Conservation (phyloP, 2,888 invertebrate genomes). For the Eudemis profundana region DNA sequence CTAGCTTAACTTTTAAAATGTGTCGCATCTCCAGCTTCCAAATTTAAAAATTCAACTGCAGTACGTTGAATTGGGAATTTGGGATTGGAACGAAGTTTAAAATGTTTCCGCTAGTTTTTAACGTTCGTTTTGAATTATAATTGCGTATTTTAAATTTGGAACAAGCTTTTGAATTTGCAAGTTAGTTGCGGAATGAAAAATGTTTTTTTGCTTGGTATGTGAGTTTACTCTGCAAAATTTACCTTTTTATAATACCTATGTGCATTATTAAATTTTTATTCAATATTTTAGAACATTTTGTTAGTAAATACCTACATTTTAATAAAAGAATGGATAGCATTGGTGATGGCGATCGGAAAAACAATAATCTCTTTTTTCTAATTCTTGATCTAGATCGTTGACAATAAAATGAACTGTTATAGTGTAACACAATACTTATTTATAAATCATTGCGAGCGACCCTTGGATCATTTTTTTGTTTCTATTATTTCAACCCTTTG, state of each 20-base stretch:
- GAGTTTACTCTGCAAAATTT: no score
- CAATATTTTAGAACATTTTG: no score
- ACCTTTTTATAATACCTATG: not conserved
- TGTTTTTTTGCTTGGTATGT: not conserved
- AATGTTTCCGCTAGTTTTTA: constrained; percentile 40
- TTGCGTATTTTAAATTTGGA: constrained; percentile 37
- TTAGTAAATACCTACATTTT: no score
- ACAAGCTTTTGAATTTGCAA: constrained; percentile 19
- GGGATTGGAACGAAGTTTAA: constrained; percentile 39
- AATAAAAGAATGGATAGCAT: not conserved
- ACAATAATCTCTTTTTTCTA: constrained; percentile 20
- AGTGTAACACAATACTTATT: constrained; percentile 63
- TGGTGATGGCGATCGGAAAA: not conserved
- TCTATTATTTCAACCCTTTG: constrained; percentile 76
- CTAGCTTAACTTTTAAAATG: constrained; percentile 43
- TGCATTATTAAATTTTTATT: no score
- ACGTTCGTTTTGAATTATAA: constrained; percentile 38
- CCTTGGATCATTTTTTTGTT: constrained; percentile 70
- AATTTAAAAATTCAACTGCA: constrained; percentile 45
- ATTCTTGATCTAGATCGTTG: constrained; percentile 60
- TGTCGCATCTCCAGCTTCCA: constrained; percentile 41
- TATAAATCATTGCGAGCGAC: constrained; percentile 67
- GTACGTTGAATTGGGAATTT: constrained; percentile 42
- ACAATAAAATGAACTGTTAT: constrained; percentile 50
- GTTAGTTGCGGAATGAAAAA: not conserved